phyloP scores from a whole-genome alignment of 2,888 invertebrate species.

The Dorcus hopei region DNA sequence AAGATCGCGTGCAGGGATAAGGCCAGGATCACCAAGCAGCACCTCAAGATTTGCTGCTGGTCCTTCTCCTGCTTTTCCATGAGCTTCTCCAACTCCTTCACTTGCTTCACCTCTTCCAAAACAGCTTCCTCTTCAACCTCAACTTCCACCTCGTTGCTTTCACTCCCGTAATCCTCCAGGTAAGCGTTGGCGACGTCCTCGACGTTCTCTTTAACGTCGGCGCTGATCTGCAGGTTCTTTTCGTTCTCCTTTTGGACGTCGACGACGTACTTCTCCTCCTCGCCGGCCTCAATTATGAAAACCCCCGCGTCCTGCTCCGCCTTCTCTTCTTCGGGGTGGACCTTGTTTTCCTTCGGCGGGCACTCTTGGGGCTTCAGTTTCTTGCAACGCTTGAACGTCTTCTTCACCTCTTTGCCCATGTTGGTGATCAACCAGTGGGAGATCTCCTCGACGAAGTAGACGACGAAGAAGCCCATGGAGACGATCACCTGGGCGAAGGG shows the following conservation, averaged over 20 bases:
- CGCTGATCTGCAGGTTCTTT: constrained; percentile 23
- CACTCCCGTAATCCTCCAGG: constrained; percentile 14
- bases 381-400: constrained; percentile 12
- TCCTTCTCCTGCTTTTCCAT: constrained; percentile 32
- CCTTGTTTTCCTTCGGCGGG: constrained; percentile 18
- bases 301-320: constrained; percentile 1
- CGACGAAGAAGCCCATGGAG: constrained; percentile 54
- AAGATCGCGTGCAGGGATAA: constrained; percentile 56
- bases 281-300: constrained; percentile 6
- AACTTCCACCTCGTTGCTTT: constrained; percentile 14
- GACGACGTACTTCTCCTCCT: background rate
- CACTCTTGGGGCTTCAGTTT: constrained; percentile 15
- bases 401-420: constrained; percentile 29
- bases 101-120: constrained; percentile 26
- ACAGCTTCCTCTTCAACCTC: constrained; percentile 20
- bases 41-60: constrained; percentile 44
- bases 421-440: constrained; percentile 43
- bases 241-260: constrained; percentile 29
- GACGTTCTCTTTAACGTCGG: constrained; percentile 2
- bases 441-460: constrained; percentile 56
- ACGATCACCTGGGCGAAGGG: constrained; percentile 54
- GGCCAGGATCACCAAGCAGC: constrained; percentile 50
- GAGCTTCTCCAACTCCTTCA: constrained; percentile 33
- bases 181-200: constrained; percentile 1
- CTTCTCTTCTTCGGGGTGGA: constrained; percentile 14